Evolutionary conservation across 1,140 invertebrate genomes (phyloP).

Genomic region (Brachionus rubens): DNA sequence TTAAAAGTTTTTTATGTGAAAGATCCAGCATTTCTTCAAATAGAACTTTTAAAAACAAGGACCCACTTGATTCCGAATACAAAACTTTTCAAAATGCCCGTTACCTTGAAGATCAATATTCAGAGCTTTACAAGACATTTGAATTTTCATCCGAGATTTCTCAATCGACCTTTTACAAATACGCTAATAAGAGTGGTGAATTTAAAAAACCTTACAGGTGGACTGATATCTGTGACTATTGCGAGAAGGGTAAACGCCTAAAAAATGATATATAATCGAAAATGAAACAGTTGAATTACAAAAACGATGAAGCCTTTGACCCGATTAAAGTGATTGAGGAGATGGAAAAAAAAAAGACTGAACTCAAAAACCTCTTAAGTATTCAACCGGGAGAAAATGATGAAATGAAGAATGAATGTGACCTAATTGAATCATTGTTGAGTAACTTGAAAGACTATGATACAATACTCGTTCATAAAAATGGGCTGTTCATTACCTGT

Average conservation of each 20-base stretch:
- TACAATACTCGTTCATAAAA: no score
- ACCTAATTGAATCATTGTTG: no score
- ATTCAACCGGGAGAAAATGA: background rate
- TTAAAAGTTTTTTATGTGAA: background rate
- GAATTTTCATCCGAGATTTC: background rate
- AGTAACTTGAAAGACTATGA: no score
- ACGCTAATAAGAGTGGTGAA: background rate
- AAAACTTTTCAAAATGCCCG: background rate
- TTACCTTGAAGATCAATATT: conserved; percentile 2
- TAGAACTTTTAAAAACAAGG: background rate
- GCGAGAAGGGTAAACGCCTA: background rate
- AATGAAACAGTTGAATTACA: background rate
- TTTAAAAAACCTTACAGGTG: background rate
- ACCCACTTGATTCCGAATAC: background rate
- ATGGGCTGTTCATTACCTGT: no score
- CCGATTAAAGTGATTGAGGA: background rate
- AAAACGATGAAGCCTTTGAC: background rate
- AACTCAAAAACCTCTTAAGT: background rate
- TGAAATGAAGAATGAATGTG: no score
- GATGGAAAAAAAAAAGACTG: background rate
- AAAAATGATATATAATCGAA: background rate
- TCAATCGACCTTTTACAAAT: background rate
- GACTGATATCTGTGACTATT: conserved; percentile 18
- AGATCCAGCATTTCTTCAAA: background rate
- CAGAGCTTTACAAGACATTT: conserved; percentile 7